Percentiles rank a stretch among this genome's conserved stretches.
Evolutionary conservation across 2,888 invertebrate species (phyloP).

Genomic region (Eumacrocentrus americanus): DNA sequence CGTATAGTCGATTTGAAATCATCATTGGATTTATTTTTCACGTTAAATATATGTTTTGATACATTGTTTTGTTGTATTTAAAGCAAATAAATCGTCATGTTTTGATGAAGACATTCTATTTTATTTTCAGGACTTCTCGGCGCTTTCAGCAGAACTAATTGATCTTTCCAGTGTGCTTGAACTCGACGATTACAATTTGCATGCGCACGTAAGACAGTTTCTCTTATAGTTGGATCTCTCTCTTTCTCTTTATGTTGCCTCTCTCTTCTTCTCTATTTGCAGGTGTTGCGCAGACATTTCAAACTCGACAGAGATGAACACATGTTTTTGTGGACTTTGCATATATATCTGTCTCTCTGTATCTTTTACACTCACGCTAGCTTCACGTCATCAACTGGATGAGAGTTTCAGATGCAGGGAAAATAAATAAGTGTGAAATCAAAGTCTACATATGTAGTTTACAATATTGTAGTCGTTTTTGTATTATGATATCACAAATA

Average conservation of each 20-base stretch:
- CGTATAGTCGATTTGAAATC: no score
- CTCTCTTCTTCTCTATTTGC: not conserved
- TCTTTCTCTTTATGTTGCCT: constrained; percentile 1
- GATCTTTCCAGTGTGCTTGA: constrained; percentile 58
- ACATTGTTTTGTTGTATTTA: not conserved
- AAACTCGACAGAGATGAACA: constrained; percentile 10
- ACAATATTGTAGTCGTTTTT: no score
- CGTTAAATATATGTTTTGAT: not conserved
- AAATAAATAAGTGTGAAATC: no score
- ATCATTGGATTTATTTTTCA: not conserved
- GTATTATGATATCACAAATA: no score
- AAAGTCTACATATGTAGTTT: no score
- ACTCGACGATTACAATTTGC: constrained; percentile 57
- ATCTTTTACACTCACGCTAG: no score
- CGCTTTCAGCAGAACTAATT: constrained; percentile 28
- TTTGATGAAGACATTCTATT: constrained; percentile 11
- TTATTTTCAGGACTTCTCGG: not conserved
- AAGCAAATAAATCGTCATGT: not conserved
- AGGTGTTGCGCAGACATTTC: not conserved
- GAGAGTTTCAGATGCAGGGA: no score
- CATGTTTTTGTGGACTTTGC: constrained; percentile 39
- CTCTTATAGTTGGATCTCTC: no score
- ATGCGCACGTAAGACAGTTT: constrained; percentile 34
- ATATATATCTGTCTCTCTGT: no score
- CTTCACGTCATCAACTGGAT: no score